Conservation (phyloP, 2,888 invertebrate genomes). For the Anthoptus insignis region DNA sequence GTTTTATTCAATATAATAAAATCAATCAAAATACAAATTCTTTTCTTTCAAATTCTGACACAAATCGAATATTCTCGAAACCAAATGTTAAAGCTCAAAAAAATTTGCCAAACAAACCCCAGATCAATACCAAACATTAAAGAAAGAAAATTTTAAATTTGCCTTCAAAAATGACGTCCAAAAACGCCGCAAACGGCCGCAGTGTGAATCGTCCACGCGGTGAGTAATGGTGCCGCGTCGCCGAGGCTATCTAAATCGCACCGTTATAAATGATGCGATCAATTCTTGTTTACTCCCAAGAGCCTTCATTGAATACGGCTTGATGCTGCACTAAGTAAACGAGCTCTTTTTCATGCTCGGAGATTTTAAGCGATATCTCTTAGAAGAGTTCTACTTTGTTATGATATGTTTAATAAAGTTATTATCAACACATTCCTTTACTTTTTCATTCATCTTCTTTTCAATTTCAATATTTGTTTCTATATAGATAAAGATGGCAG, state of each 20-base stretch:
- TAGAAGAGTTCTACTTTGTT: neutral
- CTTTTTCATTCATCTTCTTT: too few relatives aligned
- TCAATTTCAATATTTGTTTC: too few relatives aligned
- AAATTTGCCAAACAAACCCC: neutral
- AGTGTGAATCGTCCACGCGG: slow-evolving; percentile 42
- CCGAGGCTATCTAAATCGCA: slow-evolving; percentile 72
- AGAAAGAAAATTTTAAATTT: slow-evolving; percentile 39
- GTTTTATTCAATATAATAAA: too few relatives aligned
- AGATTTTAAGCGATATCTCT: slow-evolving; percentile 24
- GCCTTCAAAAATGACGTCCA: slow-evolving; percentile 20
- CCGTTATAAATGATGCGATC: slow-evolving; percentile 80
- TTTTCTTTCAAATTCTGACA: too few relatives aligned
- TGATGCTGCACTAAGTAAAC: slow-evolving; percentile 40
- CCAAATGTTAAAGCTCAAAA: too few relatives aligned
- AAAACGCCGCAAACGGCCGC: slow-evolving; percentile 38
- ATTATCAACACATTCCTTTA: too few relatives aligned
- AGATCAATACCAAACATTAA: slow-evolving; percentile 6
- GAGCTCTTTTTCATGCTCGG: slow-evolving; percentile 29
- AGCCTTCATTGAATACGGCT: slow-evolving; percentile 54
- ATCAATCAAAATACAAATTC: too few relatives aligned
- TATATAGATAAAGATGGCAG: too few relatives aligned
- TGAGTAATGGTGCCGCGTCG: slow-evolving; percentile 57
- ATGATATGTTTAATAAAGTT: neutral
- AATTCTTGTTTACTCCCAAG: slow-evolving; percentile 72
- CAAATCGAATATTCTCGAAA: too few relatives aligned